Conservation (phyloP, 2,113 vertebrate genomes). For the Toxostoma redivivum region DNA sequence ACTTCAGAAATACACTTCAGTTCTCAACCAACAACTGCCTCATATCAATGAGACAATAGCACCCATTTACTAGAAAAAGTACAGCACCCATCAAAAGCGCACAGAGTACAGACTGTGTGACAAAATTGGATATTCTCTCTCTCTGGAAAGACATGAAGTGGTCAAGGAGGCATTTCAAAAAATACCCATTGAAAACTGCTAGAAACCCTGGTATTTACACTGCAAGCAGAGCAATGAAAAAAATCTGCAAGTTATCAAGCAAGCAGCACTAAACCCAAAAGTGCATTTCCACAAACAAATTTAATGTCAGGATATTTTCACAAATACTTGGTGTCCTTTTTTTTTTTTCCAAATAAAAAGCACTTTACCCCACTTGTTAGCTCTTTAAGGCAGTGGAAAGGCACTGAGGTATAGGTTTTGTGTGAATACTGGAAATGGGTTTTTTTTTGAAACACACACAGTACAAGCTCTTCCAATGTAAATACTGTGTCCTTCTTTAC, state of each 20-base stretch:
- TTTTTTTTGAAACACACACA: not conserved
- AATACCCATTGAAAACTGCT: not conserved
- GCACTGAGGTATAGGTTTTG: not conserved
- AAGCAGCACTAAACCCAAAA: not conserved
- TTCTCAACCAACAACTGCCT: not conserved
- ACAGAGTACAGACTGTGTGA: not conserved
- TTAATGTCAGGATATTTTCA: not conserved
- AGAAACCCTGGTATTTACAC: not conserved
- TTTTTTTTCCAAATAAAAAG: not conserved
- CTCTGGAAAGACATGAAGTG: not conserved
- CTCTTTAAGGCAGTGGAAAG: not conserved
- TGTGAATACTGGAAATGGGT: not conserved
- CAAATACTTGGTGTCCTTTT: not conserved
- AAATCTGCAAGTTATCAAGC: not conserved
- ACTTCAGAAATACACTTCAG: not conserved
- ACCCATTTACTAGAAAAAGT: not conserved
- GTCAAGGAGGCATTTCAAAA: not conserved
- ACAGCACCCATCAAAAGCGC: not conserved
- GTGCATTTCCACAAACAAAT: not conserved
- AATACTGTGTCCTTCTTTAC: not conserved
- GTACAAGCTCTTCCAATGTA: not conserved
- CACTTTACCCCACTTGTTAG: not conserved
- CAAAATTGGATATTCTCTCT: not conserved
- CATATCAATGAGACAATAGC: not conserved
- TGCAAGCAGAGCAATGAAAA: not conserved